Evolutionary conservation across 2,888 invertebrate genomes (phyloP), one percentile per base, ranked within the genome.

Genomic region (Ophion costatus): DNA sequence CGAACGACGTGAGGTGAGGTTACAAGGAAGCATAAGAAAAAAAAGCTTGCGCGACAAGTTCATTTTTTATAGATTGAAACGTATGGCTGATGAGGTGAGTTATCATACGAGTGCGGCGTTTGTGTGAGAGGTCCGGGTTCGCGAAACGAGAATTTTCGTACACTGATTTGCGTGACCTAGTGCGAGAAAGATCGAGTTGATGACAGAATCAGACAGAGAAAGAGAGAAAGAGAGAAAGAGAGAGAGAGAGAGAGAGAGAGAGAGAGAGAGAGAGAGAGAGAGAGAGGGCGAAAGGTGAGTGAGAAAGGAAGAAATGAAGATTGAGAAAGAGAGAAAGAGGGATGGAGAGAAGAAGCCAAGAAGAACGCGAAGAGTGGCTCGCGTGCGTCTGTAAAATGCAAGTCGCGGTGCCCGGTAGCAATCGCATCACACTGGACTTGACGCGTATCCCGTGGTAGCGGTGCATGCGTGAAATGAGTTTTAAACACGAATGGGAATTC

Each of bases 381-480:
- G 79, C 78, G 79, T 82, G 86, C 86, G 78, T 83, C 69, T 81
- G 57, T 33, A 67, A 80, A 81, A 59, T 76, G 80, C 78, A 81
- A 83, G 59, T 77, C 80, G 63, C 79, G 59, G 24, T 61, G 74
- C 56, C 66, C 79, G 64, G 79, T 78, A 82, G 83, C 84, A 45
- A 42, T 79, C 83, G 80, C 73, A 77, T 80, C 81, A 63, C 69
- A 78, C 78, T 51, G 69, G 67, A 70, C 70, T 81, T 74, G 69
- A 81, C 84, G 78, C 78, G 69, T 22, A 63, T 74, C 33, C 82
- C 79, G 69, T 82, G 61, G 75, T 59, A 84, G 82, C 74, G 86
- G 87, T 86, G 85, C 84, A 89, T 88, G 88, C 89, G 87, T 91
- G 89, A 90, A 91, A 91, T 91, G 89, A 89, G 88, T 88, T 91